Conservation (phyloP, 2,797 vertebrate species). For the Borostomias antarcticus region DNA sequence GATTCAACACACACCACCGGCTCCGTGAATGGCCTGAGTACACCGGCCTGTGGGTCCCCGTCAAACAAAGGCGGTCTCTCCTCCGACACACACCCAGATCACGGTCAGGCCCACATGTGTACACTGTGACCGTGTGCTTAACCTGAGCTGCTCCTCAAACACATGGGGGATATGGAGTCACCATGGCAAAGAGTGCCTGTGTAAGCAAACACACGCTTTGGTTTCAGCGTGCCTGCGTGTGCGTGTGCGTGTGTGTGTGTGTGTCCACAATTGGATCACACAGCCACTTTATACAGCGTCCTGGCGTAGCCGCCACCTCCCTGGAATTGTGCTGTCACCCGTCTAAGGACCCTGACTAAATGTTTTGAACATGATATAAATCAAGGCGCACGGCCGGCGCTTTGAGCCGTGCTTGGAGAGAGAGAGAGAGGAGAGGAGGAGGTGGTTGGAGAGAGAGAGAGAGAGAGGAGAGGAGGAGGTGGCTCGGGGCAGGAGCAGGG, state of each 20-base stretch:
- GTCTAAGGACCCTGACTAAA: no score
- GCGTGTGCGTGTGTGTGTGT: background rate
- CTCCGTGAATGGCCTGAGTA: conserved; percentile 4
- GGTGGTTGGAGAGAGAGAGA: no score
- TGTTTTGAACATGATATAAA: no score
- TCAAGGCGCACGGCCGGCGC: background rate
- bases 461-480: no score
- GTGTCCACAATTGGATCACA: conserved; percentile 3
- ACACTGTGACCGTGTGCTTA: conserved; percentile 34
- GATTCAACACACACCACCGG: background rate
- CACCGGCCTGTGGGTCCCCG: background rate
- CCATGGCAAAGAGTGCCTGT: conserved; percentile 18
- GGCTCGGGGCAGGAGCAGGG: no score
- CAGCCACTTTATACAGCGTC: background rate
- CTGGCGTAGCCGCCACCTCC: no score
- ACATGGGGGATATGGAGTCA: conserved; percentile 7
- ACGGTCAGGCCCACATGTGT: background rate
- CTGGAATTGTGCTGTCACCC: no score
- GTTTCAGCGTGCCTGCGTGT: background rate
- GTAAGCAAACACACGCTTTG: conserved; percentile 28
- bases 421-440: no score
- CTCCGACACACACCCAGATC: background rate
- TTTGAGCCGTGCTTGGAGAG: background rate
- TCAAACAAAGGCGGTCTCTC: conserved; percentile 8
- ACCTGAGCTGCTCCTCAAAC: conserved; percentile 29